A percentile compares a stretch with the other conserved stretches of the same genome.
phyloP scores from a whole-genome alignment of 2,113 vertebrate genomes.

The Elephantulus edwardii region DNA sequence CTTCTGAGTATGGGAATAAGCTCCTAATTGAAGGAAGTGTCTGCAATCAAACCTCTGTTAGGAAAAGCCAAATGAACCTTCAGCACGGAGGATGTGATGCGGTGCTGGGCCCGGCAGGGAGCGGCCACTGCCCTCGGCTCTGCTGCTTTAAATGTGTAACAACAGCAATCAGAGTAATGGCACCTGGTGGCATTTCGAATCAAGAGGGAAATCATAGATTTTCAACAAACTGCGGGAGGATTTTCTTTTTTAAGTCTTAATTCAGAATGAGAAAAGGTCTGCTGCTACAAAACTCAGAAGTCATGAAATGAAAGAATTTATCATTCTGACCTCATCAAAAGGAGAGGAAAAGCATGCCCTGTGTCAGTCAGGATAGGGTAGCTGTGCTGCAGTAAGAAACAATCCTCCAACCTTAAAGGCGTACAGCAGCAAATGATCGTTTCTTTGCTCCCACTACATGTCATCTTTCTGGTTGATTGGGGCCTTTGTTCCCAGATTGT shows the following conservation, averaged over 20 bases:
- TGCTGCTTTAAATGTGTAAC: neutral
- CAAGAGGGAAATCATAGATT: slow-evolving; percentile 2
- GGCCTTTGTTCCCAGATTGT: neutral
- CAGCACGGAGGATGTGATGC: neutral
- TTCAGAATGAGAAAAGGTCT: neutral
- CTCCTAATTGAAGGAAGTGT: neutral
- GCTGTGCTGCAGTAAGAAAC: neutral
- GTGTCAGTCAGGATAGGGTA: neutral
- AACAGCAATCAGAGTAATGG: neutral
- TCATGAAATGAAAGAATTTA: slow-evolving; percentile 1
- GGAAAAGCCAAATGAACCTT: neutral
- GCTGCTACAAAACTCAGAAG: neutral
- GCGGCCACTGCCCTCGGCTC: neutral
- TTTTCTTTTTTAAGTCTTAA: neutral
- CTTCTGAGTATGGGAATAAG: neutral
- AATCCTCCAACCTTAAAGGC: neutral
- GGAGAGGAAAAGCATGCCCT: neutral
- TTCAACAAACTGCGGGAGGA: neutral
- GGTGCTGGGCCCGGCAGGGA: neutral
- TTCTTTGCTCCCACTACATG: neutral
- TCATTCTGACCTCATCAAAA: slow-evolving; percentile 7
- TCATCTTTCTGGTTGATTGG: neutral
- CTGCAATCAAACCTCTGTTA: neutral
- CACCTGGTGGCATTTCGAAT: neutral
- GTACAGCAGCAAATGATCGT: neutral